These are phyloP conservation scores for Euproctis similis DNA, from an alignment of 2,888 invertebrate species.

Conservation along the genomic window DNA sequence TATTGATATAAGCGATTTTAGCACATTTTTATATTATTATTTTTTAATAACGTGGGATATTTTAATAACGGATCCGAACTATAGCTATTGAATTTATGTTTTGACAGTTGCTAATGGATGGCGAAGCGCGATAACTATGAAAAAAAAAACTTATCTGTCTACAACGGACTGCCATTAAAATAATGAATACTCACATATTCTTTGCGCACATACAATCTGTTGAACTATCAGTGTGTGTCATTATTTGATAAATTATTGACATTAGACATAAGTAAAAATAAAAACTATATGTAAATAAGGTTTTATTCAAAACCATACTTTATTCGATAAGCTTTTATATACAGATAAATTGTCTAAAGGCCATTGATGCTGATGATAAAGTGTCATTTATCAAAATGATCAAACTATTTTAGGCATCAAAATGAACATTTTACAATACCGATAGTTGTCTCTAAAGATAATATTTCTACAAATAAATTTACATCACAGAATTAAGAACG, in stretches of 20 bases:
- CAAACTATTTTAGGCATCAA: too few relatives aligned
- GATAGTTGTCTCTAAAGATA: too few relatives aligned
- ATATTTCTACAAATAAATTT: too few relatives aligned
- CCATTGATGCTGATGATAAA: too few relatives aligned
- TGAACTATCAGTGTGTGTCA: constrained; percentile 33
- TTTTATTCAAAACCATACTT: constrained; percentile 44
- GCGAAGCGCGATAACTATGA: constrained; percentile 24
- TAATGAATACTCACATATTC: constrained; percentile 41
- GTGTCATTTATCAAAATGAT: too few relatives aligned
- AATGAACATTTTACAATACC: too few relatives aligned
- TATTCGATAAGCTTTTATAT: too few relatives aligned
- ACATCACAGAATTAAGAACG: too few relatives aligned
- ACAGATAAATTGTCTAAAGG: too few relatives aligned
- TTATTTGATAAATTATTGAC: constrained; percentile 32
- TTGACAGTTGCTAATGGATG: constrained; percentile 44
- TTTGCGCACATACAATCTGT: constrained; percentile 37
- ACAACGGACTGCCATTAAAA: constrained; percentile 48
- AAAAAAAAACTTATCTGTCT: constrained; percentile 27
- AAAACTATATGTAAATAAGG: too few relatives aligned
- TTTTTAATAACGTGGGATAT: constrained; percentile 18
- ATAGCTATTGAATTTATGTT: constrained; percentile 40
- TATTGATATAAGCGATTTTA: constrained; percentile 5
- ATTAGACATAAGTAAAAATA: constrained; percentile 36
- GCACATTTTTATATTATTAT: constrained; percentile 11
- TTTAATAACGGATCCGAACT: constrained; percentile 33